Conservation (phyloP, 2,113 vertebrate genomes). For the Myotis yumanensis region DNA sequence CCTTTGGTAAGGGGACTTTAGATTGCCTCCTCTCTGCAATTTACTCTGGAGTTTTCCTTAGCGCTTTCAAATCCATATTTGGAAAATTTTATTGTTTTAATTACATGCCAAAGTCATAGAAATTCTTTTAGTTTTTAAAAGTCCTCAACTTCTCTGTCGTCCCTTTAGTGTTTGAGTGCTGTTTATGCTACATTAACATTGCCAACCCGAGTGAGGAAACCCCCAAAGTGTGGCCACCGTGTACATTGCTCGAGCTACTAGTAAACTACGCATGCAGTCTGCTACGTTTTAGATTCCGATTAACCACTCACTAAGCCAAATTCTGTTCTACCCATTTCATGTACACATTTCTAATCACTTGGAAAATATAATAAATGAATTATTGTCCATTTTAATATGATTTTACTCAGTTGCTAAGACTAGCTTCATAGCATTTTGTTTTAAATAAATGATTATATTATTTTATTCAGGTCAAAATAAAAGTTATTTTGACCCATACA, state of each 20-base stretch:
- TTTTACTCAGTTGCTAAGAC: neutral
- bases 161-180: neutral
- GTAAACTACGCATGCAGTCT: neutral
- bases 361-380: neutral
- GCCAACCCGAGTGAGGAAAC: neutral
- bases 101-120: neutral
- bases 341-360: neutral
- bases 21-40: neutral
- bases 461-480: neutral
- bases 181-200: neutral
- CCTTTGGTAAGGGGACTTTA: neutral
- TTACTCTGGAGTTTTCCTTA: neutral
- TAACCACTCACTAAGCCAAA: neutral
- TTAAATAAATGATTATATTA: neutral
- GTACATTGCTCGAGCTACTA: neutral
- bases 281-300: neutral
- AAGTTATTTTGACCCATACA: neutral
- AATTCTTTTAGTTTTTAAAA: slow-evolving; percentile 52
- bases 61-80: slow-evolving; percentile 50
- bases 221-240: neutral
- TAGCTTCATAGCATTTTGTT: neutral
- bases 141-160: slow-evolving; percentile 2
- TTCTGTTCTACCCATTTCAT: neutral
- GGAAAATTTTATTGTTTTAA: slow-evolving; percentile 60
- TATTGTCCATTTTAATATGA: neutral